These are phyloP conservation scores for Siderastrea radians DNA, from an alignment of 92 coral and sea anemone genomes.

Conservation along the genomic window DNA sequence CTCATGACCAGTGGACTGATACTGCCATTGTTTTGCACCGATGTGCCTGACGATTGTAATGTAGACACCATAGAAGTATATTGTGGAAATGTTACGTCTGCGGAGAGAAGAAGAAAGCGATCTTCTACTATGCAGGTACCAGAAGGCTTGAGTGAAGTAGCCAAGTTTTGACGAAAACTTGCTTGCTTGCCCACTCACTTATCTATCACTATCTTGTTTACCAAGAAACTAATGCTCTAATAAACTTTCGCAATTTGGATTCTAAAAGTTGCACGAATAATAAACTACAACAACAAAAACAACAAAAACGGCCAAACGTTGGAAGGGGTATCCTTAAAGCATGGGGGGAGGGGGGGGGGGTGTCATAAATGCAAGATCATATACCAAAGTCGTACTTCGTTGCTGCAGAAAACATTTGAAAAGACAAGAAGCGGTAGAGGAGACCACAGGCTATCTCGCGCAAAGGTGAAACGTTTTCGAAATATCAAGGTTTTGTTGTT, in stretches of 20 bases:
- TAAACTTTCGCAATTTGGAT: no score
- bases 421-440: no score
- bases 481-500: neutral
- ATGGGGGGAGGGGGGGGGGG: no score
- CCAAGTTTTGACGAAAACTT: neutral
- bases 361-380: no score
- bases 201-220: neutral
- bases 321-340: no score
- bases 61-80: constrained; percentile 40
- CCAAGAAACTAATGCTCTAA: no score
- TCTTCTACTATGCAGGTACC: constrained; percentile 61
- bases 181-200: neutral
- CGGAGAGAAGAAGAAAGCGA: constrained; percentile 66
- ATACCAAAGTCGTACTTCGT: no score
- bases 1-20: neutral
- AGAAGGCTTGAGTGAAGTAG: neutral
- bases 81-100: constrained; percentile 74
- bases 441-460: neutral
- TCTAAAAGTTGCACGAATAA: no score
- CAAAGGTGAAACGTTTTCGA: neutral
- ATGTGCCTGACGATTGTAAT: constrained; percentile 36
- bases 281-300: no score
- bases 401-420: no score
- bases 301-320: no score
- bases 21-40: neutral